Base-by-base conservation (phyloP, 2,888 invertebrate genomes). In the Euproctis similis region DNA sequence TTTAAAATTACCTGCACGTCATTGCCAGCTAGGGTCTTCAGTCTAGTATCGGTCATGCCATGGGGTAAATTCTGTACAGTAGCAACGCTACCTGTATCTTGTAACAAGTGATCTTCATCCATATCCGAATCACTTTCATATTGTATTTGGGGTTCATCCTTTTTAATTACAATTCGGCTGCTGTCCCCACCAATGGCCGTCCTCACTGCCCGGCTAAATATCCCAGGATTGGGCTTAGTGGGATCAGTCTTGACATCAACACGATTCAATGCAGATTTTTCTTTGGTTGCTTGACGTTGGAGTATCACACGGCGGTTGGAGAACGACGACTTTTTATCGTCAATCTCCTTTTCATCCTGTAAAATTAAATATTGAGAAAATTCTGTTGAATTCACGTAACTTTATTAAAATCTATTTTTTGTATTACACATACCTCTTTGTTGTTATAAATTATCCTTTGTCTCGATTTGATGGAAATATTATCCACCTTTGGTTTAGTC, bases 41-140 rank as follows among this genome's bases (percentile, higher is more conserved):
- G 39, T 6, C 85, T 39, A 0, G 82, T 75, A 28, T 78, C 76
- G 0, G 85, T 85, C 64, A 85, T 85, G 1, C 82, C 85, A 38
- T 68, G 77, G 0, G 85, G 85, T 21, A 85, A 36, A 28, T 84
- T 78, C 3, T 28, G 31, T 1, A 85, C 81, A 0, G 37, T 10
- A 1, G 80, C 82, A 0, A 53, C 31, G 3, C 31, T 38, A 0
- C 66, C 66, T 0, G 44, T 34, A 0, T 61, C 63, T 7, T 57
- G 55, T 1, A 53, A 22, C 13, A 59, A 25, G 0, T 36, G 38
- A 0, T 60, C 67, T 26, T 71, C 74, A 1, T 66, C 71, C 0
- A 67, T 27, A 1, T 69, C 71, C 0, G 69, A 67, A 0, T 58
- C 71, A 23, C 53, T 59, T 16, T 60, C 70, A 20, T 59, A 74